Percentiles rank a stretch among this genome's conserved stretches.
Evolutionary conservation across 30 jellyfish, hydroid and myxozoan species (phyloP).

Genomic region (Turritopsis rubra): DNA sequence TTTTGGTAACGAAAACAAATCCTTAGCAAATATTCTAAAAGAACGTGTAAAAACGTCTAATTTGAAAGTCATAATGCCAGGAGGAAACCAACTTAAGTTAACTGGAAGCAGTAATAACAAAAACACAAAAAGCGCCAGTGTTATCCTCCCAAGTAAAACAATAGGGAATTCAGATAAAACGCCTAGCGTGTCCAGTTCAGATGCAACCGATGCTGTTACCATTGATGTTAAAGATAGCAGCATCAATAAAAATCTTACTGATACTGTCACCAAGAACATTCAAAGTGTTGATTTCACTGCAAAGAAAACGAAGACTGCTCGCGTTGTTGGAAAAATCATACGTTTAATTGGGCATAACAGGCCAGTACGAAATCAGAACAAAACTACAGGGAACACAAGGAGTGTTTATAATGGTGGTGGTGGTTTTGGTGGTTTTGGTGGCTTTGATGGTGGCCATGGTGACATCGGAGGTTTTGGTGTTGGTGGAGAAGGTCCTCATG

Average conservation of each 20-base stretch:
- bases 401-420: not conserved
- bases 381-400: not conserved
- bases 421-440: conserved; percentile 7
- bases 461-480: not conserved
- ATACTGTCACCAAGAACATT: not conserved
- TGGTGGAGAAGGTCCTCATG: not conserved
- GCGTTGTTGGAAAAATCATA: not conserved
- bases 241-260: not conserved
- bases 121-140: conserved; percentile 49
- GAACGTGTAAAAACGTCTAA: conserved; percentile 61
- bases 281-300: not conserved
- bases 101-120: conserved; percentile 41
- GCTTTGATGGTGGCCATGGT: not conserved
- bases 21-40: conserved; percentile 20
- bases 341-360: not conserved
- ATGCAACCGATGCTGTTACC: conserved; percentile 21
- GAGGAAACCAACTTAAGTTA: conserved; percentile 64
- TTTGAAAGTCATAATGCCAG: conserved; percentile 77
- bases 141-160: conserved; percentile 31
- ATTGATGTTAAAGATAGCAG: conserved; percentile 1
- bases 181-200: not conserved
- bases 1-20: conserved; percentile 10
- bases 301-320: conserved; percentile 19
- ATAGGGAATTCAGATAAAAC: not conserved
- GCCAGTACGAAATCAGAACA: not conserved